Percentiles rank a stretch among this genome's conserved stretches.
phyloP scores from a whole-genome alignment of 2,113 vertebrate genomes.

The Orthonyx spaldingii region DNA sequence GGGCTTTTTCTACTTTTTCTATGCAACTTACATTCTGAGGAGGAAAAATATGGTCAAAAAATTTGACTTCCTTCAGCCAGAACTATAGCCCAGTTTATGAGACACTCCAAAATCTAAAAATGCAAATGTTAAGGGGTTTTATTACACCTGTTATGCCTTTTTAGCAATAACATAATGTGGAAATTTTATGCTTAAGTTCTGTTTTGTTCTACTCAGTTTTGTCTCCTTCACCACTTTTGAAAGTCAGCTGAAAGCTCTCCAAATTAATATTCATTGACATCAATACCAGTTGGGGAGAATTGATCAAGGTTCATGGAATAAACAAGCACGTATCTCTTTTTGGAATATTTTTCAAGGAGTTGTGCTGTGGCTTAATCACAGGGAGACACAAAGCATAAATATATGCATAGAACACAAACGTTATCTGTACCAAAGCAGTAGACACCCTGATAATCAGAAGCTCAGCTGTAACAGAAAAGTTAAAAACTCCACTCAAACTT shows the following conservation, averaged over 20 bases:
- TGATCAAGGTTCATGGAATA: not conserved
- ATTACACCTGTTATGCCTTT: not conserved
- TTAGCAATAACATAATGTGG: not conserved
- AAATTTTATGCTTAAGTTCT: not conserved
- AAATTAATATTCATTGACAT: not conserved
- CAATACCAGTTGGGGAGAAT: not conserved
- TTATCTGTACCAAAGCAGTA: not conserved
- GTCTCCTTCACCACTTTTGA: not conserved
- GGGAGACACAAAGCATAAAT: not conserved
- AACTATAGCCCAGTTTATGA: not conserved
- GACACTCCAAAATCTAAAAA: not conserved
- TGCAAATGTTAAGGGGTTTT: not conserved
- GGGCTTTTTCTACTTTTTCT: not conserved
- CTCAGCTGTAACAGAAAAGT: not conserved
- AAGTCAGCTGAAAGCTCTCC: not conserved
- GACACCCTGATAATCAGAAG: not conserved
- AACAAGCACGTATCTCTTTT: not conserved
- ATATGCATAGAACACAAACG: rapidly evolving
- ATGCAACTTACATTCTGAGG: not conserved
- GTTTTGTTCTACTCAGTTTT: not conserved
- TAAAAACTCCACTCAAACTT: not conserved
- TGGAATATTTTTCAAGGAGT: not conserved
- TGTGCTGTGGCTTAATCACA: not conserved
- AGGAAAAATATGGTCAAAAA: not conserved
- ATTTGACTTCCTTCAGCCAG: not conserved